phyloP scores from a whole-genome alignment of 2,888 invertebrate species.

The Agrochola litura region DNA sequence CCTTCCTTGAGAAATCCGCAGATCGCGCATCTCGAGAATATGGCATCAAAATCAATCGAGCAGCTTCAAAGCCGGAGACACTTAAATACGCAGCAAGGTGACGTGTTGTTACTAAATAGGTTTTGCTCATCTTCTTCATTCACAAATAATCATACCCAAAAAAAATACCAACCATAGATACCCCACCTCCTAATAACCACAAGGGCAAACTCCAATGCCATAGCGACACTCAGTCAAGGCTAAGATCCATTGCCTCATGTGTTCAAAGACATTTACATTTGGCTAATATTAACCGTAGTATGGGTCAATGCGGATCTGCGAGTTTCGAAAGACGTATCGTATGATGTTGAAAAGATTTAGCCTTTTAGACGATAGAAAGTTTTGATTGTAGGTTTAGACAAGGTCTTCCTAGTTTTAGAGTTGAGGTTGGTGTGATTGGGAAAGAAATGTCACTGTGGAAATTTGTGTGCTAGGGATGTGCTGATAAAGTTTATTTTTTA shows the following conservation, averaged over 20 bases:
- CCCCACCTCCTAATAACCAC: constrained; percentile 26
- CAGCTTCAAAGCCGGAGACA: not conserved
- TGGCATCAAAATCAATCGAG: not conserved
- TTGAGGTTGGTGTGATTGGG: not conserved
- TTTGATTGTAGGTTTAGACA: not conserved
- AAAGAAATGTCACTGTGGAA: not conserved
- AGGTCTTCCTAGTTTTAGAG: constrained; percentile 18
- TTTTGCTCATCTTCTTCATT: not conserved
- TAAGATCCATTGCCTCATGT: constrained; percentile 52
- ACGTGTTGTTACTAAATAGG: not conserved
- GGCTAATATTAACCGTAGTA: constrained; percentile 33
- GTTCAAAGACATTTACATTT: constrained; percentile 48
- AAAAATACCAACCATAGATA: not conserved
- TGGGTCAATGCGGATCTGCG: constrained; percentile 50
- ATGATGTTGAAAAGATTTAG: constrained; percentile 39
- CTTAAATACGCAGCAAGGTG: not conserved
- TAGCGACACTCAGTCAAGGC: constrained; percentile 55
- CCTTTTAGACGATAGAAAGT: constrained; percentile 21
- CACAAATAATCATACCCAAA: not conserved
- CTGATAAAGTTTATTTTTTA: not conserved
- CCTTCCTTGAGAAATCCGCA: too few relatives aligned
- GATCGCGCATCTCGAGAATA: not conserved
- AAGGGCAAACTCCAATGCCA: constrained; percentile 64
- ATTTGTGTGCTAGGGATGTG: not conserved
- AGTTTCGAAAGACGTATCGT: constrained; percentile 50